Base-by-base conservation (phyloP, 2,888 invertebrate species). In the Philonicus albiceps region DNA sequence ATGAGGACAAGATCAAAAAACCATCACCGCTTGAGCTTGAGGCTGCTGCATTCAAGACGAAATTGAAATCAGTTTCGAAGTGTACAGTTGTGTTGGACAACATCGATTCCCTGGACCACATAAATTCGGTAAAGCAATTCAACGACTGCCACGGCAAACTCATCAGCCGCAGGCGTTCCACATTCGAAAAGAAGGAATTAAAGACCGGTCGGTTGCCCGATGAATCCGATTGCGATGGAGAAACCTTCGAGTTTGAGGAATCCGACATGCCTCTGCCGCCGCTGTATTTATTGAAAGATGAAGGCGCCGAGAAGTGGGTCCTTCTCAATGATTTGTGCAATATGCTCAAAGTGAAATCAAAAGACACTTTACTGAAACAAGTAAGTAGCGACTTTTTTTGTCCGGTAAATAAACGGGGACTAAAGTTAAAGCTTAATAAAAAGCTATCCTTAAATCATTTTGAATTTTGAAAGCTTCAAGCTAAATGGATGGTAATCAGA, bases 211-310 rank as follows among this genome's bases (percentile, higher is more conserved):
- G 27, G 4, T 0, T 37, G 13, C 16, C 11, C 16, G 11, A 37
- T 8, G 78, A 86, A n/a, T 64, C 91, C 0, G 93, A 93, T 78
- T 90, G 92, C 3, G 93, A 94, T 88, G 89, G 92, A 89, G 93
- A 94, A 89, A 94, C 95, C 90, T 94, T 97, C 88, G 96, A 97
- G 91, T 95, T 97, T 91, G 97, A 97, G 92, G 95, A 96, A 91
- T 95, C 96, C 88, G 96, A 97, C 90, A 93, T 94, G 83, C 95
- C 96, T 31, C 93, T 97, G 87, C 97, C 97, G 13, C 96, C 96
- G 85, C 94, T 97, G 89, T 97, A 97, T 93, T 94, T 95, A 88
- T 93, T 97, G 88, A 93, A 94, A 88, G 94, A 94, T 80, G 94
- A 94, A 89, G 94, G 94, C 19, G 93, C 94, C 87, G 96, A 96